Conservation (phyloP, 35 echinoderm and acorn worm genomes). For the Apostichopus californicus region DNA sequence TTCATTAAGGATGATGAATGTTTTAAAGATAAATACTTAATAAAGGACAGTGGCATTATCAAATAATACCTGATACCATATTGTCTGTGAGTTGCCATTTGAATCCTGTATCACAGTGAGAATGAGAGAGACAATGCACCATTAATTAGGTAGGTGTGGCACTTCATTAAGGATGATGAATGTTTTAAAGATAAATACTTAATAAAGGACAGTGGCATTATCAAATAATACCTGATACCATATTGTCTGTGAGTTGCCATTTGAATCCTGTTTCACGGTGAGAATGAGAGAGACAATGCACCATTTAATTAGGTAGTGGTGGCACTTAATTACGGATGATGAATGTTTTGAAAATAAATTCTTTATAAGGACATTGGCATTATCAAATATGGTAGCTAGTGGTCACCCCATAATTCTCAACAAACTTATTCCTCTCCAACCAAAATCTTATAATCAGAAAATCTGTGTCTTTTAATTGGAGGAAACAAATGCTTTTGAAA, state of each 20-base stretch:
- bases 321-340: neutral
- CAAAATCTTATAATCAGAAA: no score
- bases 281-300: neutral
- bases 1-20: no score
- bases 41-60: no score
- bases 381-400: no score
- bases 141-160: neutral
- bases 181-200: no score
- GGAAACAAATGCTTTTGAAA: no score
- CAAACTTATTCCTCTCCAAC: no score
- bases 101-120: conserved; percentile 59
- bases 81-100: conserved; percentile 38
- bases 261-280: conserved; percentile 63
- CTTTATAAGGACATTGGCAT: neutral
- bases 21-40: no score
- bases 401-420: no score
- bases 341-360: neutral
- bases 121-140: neutral
- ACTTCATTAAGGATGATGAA: neutral
- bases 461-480: no score
- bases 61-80: neutral
- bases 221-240: neutral
- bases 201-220: no score
- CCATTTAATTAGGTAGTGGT: neutral
- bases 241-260: conserved; percentile 35